Percentiles rank a stretch among this genome's conserved stretches.
These are phyloP conservation scores for Ptilodon capucinus DNA, from an alignment of 2,888 invertebrate species.

Conservation along the genomic window DNA sequence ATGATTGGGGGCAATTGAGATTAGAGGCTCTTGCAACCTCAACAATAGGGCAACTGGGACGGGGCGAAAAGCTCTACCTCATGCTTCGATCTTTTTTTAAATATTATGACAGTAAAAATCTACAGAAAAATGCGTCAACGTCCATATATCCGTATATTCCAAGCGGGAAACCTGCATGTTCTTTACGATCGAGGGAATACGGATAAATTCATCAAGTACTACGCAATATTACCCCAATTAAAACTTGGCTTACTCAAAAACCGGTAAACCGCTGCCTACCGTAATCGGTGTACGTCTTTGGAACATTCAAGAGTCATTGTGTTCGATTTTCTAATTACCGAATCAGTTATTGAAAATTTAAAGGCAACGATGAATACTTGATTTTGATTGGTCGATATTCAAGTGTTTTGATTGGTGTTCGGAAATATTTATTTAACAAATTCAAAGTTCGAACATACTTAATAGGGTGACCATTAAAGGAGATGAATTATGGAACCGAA, in stretches of 20 bases:
- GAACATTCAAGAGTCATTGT: conserved; percentile 9
- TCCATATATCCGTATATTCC: background rate
- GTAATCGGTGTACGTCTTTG: conserved; percentile 13
- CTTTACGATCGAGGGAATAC: background rate
- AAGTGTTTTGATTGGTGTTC: background rate
- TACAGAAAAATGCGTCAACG: background rate
- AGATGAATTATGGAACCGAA: no score
- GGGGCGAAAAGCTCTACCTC: no score
- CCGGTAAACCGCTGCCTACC: conserved; percentile 14
- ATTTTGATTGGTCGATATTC: background rate
- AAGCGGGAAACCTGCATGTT: background rate
- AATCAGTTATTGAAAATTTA: background rate
- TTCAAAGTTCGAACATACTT: no score
- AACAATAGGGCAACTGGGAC: no score
- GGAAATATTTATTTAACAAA: background rate
- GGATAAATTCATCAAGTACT: conserved; percentile 14
- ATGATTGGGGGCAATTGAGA: no score
- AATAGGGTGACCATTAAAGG: no score
- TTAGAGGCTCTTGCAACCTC: no score
- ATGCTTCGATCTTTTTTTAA: no score
- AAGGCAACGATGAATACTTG: background rate
- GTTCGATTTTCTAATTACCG: conserved; percentile 11
- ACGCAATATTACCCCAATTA: conserved; percentile 62
- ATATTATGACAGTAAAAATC: no score
- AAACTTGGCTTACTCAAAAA: conserved; percentile 48